Evolutionary conservation across 2,888 invertebrate genomes (phyloP).

Genomic region (Rhorus exstirpatorius): DNA sequence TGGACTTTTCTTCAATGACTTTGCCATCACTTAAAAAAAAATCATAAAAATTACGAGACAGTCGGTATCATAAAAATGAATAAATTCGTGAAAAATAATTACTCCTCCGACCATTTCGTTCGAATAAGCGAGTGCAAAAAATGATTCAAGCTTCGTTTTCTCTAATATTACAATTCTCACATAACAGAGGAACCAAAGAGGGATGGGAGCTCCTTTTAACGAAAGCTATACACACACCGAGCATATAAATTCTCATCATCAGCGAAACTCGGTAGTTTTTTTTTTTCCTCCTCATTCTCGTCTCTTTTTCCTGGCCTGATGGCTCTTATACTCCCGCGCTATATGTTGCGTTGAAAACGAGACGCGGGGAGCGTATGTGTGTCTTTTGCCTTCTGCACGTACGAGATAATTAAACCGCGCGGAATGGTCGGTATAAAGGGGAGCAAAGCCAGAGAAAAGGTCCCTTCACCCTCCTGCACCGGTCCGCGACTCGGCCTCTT

Average conservation of each 20-base stretch:
- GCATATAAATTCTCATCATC: conserved; percentile 61
- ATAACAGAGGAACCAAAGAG: conserved; percentile 10
- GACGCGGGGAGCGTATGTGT: conserved; percentile 33
- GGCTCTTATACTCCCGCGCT: conserved; percentile 14
- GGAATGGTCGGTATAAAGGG: conserved; percentile 72
- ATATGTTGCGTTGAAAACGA: conserved; percentile 58
- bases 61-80: no score
- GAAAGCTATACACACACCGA: conserved; percentile 2
- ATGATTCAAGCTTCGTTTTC: no score
- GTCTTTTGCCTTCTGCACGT: conserved; percentile 70
- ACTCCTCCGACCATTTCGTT: no score
- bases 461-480: neutral
- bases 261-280: conserved; percentile 21
- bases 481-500: conserved; percentile 17
- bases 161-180: neutral
- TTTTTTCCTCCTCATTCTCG: neutral
- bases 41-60: no score
- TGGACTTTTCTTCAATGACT: no score
- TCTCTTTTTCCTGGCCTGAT: neutral
- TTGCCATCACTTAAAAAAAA: no score
- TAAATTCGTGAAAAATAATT: no score
- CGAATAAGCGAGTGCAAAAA: no score
- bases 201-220: neutral
- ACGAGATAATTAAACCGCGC: conserved; percentile 75
- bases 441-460: conserved; percentile 38